Percentiles rank a stretch among this genome's conserved stretches.
Conservation (phyloP, 2,797 vertebrate species). For the Fratercula arctica region DNA sequence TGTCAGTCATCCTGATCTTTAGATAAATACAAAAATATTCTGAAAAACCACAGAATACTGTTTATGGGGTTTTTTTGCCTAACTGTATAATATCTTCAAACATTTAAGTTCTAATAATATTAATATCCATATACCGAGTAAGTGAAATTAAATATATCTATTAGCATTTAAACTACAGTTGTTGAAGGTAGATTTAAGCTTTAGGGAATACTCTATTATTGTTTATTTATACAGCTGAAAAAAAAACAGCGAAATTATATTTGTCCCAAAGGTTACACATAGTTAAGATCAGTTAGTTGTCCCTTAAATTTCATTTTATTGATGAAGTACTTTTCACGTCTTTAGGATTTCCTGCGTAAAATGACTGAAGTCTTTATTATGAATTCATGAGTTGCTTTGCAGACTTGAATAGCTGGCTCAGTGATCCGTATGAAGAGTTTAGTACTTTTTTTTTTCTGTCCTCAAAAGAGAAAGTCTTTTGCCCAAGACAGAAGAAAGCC, state of each 20-base stretch:
- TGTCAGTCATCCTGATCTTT: neutral
- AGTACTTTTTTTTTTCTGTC: neutral
- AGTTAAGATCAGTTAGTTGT: slow-evolving; percentile 18
- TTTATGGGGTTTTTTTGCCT: neutral
- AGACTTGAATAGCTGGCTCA: neutral
- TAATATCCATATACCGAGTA: neutral
- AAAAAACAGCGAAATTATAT: neutral
- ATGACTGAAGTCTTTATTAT: neutral
- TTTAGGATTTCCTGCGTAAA: neutral
- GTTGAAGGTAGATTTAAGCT: slow-evolving; percentile 4
- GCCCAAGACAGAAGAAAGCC: neutral
- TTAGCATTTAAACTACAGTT: neutral
- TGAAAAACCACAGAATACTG: neutral
- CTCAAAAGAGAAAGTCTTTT: neutral
- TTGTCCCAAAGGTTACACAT: neutral
- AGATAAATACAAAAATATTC: neutral
- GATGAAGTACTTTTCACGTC: neutral
- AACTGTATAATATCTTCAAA: neutral
- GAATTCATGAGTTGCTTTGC: neutral
- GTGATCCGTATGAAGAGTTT: neutral
- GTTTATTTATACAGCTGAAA: slow-evolving; percentile 19
- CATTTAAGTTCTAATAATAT: neutral
- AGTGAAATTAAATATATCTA: neutral
- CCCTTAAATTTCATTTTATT: slow-evolving; percentile 16
- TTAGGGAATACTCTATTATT: neutral